A percentile compares a stretch with the other conserved stretches of the same genome.
Conservation (phyloP, 2,113 vertebrate species). For the Gambusia affinis region DNA sequence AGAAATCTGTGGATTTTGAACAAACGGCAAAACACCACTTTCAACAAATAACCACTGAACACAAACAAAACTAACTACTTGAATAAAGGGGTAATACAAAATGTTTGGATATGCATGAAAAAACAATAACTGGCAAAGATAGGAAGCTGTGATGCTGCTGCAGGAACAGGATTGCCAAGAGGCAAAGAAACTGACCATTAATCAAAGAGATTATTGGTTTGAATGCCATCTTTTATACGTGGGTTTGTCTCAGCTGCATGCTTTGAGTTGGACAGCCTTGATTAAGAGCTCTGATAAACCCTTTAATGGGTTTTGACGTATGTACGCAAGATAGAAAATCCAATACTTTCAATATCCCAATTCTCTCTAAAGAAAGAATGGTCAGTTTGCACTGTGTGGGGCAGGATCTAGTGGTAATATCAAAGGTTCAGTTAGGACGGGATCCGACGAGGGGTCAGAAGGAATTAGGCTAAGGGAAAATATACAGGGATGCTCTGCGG, state of each 20-base stretch:
- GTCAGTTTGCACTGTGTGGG: slow-evolving; percentile 21
- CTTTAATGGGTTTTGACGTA: background rate
- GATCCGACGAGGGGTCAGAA: slow-evolving; percentile 35
- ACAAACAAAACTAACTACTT: slow-evolving; percentile 13
- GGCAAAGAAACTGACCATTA: slow-evolving; percentile 24
- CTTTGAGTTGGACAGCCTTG: background rate
- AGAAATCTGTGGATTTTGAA: slow-evolving; percentile 51
- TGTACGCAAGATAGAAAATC: background rate
- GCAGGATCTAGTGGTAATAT: slow-evolving; percentile 27
- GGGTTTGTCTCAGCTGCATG: slow-evolving; percentile 5
- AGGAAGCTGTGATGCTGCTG: slow-evolving; percentile 1
- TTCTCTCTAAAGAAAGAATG: slow-evolving; percentile 18
- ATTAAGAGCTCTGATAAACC: background rate
- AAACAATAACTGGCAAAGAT: slow-evolving; percentile 20
- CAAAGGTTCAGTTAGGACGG: slow-evolving; percentile 38
- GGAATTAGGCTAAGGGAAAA: slow-evolving; percentile 50
- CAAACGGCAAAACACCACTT: slow-evolving; percentile 7
- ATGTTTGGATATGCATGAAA: slow-evolving; percentile 2
- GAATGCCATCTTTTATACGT: background rate
- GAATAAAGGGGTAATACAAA: background rate
- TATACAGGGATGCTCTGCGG: slow-evolving; percentile 36
- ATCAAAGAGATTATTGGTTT: slow-evolving; percentile 12
- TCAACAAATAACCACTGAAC: slow-evolving; percentile 10
- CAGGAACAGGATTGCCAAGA: slow-evolving; percentile 14
- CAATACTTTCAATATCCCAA: background rate